phyloP scores from a whole-genome alignment of 64 coral and sea anemone species.

The Pachyseris speciosa region DNA sequence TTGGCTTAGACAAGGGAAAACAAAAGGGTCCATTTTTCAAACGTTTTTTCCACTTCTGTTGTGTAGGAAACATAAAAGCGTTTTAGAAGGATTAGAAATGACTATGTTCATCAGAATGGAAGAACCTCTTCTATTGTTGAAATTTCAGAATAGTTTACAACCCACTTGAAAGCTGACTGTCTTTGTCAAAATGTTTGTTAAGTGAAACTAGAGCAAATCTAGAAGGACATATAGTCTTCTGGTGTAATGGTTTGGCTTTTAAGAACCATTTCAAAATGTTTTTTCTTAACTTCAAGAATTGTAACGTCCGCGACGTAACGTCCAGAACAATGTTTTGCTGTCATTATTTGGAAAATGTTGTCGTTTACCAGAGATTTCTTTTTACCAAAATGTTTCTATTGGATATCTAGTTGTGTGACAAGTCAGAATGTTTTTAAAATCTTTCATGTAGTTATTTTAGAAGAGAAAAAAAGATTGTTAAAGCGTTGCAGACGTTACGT shows the following conservation, averaged over 20 bases:
- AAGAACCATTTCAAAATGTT: no score
- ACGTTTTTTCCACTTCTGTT: background rate
- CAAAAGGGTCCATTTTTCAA: conserved; percentile 9
- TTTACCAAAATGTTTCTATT: conserved; percentile 11
- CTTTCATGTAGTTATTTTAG: background rate
- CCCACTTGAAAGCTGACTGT: background rate
- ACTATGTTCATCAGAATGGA: no score
- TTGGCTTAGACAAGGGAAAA: no score
- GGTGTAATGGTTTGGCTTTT: conserved; percentile 1
- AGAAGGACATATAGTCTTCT: background rate
- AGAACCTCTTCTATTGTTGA: background rate
- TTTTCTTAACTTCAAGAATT: background rate
- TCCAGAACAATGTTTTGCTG: background rate
- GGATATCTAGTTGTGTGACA: conserved; percentile 4
- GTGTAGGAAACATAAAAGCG: conserved; percentile 43
- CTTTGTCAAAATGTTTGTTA: conserved; percentile 7
- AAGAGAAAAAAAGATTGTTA: background rate
- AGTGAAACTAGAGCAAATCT: background rate
- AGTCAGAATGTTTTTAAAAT: conserved; percentile 1
- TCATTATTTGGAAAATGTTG: background rate
- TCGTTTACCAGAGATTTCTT: conserved; percentile 7
- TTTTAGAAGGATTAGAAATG: background rate
- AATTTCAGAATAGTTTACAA: background rate
- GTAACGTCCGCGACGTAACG: background rate
- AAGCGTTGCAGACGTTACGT: background rate